Conservation (phyloP, 2,888 invertebrate genomes). For the Drosophila limbata region DNA sequence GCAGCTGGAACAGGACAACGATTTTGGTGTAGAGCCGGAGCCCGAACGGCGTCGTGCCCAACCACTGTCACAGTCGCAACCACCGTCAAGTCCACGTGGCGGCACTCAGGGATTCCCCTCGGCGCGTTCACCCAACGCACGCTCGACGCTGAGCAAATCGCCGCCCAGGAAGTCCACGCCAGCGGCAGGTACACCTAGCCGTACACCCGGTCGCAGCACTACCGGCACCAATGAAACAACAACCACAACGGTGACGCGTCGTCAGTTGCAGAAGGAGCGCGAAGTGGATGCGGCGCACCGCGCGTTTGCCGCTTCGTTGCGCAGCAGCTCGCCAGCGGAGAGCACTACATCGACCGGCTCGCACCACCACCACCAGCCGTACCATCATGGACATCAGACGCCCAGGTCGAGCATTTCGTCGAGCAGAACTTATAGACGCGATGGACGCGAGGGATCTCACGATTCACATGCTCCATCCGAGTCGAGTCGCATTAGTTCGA, state of each 20-base stretch:
- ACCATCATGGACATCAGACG: constrained; percentile 85
- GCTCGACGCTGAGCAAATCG: constrained; percentile 56
- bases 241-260: constrained; percentile 54
- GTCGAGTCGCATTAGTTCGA: constrained; percentile 83
- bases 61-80: constrained; percentile 22
- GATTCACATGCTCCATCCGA: constrained; percentile 84
- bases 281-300: constrained; percentile 89
- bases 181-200: constrained; percentile 5
- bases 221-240: constrained; percentile 56
- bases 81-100: constrained; percentile 44
- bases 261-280: constrained; percentile 80
- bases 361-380: constrained; percentile 52
- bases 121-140: constrained; percentile 46
- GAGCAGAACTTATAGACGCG: constrained; percentile 73
- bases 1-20: constrained; percentile 43
- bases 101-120: constrained; percentile 73
- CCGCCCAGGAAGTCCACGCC: constrained; percentile 42
- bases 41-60: constrained; percentile 34
- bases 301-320: constrained; percentile 90
- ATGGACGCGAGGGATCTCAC: constrained; percentile 83
- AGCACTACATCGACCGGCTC: constrained; percentile 79
- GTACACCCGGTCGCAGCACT: constrained; percentile 35
- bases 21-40: constrained; percentile 15
- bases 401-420: constrained; percentile 83
- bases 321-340: constrained; percentile 88